Percentiles rank a stretch among this genome's conserved stretches.
These are phyloP conservation scores for Tamandua tetradactyla DNA, from an alignment of 2,797 vertebrate genomes.

Conservation along the genomic window DNA sequence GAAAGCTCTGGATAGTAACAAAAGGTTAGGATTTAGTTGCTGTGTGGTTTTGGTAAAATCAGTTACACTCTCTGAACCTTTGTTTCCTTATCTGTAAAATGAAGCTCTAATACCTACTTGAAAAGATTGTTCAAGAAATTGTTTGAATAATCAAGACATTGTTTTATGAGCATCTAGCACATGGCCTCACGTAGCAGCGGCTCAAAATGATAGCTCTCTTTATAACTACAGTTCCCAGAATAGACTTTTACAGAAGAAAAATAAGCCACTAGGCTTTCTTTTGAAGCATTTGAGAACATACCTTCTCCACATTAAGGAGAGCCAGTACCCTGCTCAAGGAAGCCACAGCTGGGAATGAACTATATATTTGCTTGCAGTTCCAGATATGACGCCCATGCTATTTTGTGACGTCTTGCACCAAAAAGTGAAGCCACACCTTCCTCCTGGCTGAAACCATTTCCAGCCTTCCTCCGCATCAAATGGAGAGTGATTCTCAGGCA, in stretches of 20 bases:
- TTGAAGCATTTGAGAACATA: slow-evolving; percentile 9
- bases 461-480: neutral
- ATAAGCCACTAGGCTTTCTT: neutral
- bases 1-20: neutral
- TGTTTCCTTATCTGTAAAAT: neutral
- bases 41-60: neutral
- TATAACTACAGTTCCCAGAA: neutral
- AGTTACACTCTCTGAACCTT: neutral
- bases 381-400: neutral
- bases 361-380: neutral
- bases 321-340: neutral
- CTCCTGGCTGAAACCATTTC: neutral
- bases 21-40: neutral
- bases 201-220: neutral
- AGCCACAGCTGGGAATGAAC: neutral
- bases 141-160: neutral
- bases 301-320: neutral
- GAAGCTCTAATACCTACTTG: neutral
- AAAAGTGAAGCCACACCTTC: neutral
- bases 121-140: neutral
- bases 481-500: slow-evolving; percentile 7
- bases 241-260: neutral
- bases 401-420: neutral
- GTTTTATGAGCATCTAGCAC: neutral
- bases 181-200: neutral